phyloP scores from a whole-genome alignment of 1,140 invertebrate species.

The Pogonomyrmex californicus region DNA sequence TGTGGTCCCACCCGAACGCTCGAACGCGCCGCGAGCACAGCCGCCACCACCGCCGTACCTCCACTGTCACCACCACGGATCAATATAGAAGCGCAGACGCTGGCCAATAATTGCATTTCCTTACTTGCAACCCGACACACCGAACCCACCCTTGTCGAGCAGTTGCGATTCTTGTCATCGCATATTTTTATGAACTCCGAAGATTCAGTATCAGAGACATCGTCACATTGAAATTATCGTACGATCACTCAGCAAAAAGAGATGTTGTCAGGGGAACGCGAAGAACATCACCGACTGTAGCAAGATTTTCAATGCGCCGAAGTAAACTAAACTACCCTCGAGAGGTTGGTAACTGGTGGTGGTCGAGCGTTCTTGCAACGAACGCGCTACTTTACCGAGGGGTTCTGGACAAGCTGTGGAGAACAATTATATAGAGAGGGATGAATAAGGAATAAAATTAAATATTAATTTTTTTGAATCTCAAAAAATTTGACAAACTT shows the following conservation, averaged over 20 bases:
- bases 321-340: constrained; percentile 21
- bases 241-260: neutral
- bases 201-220: neutral
- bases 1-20: constrained; percentile 69
- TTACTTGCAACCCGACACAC: constrained; percentile 61
- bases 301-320: constrained; percentile 36
- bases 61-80: constrained; percentile 60
- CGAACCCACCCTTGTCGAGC: constrained; percentile 19
- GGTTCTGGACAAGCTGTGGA: constrained; percentile 62
- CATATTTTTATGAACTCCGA: neutral
- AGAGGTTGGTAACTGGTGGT: constrained; percentile 10
- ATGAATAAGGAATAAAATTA: neutral
- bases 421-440: neutral
- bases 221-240: neutral
- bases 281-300: neutral
- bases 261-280: neutral
- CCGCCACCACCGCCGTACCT: constrained; percentile 11
- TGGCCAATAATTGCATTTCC: constrained; percentile 70
- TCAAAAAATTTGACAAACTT: neutral
- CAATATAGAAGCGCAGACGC: constrained; percentile 74
- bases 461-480: neutral
- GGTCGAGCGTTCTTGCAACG: neutral
- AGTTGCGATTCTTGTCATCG: constrained; percentile 21
- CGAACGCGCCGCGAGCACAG: constrained; percentile 60
- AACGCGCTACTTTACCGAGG: constrained; percentile 68